A percentile compares a stretch with the other conserved stretches of the same genome.
phyloP scores from a whole-genome alignment of 2,797 vertebrate genomes.

The Megalops cyprinoides region DNA sequence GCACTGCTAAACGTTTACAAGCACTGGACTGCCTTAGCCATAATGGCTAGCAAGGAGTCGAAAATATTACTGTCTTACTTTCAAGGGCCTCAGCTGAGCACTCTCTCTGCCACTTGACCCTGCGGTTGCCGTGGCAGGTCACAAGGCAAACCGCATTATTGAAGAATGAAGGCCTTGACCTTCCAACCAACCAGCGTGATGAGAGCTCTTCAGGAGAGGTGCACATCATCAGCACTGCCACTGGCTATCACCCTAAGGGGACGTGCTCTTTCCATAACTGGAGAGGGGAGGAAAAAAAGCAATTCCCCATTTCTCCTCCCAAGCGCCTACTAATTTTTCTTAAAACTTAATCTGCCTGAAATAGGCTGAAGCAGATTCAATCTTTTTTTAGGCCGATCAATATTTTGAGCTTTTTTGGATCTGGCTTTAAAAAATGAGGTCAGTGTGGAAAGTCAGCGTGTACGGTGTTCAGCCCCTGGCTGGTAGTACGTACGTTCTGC shows the following conservation, averaged over 20 bases:
- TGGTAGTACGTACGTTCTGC: constrained; percentile 74
- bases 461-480: neutral
- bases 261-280: constrained; percentile 19
- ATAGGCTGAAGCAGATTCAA: constrained; percentile 33
- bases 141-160: too few relatives aligned
- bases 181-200: neutral
- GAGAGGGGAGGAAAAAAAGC: constrained; percentile 13
- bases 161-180: neutral
- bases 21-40: too few relatives aligned
- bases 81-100: neutral
- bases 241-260: neutral
- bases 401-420: constrained; percentile 22
- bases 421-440: neutral
- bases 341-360: constrained; percentile 31
- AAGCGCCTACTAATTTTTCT: constrained; percentile 27
- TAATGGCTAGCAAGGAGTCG: too few relatives aligned
- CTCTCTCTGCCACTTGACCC: neutral
- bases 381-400: constrained; percentile 21
- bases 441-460: neutral
- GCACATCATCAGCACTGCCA: neutral
- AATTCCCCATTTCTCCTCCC: neutral
- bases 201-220: neutral
- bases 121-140: neutral
- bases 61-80: too few relatives aligned
- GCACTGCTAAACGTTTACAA: neutral